Evolutionary conservation across 2,113 vertebrate genomes (phyloP).

Genomic region (Narcine bancroftii): DNA sequence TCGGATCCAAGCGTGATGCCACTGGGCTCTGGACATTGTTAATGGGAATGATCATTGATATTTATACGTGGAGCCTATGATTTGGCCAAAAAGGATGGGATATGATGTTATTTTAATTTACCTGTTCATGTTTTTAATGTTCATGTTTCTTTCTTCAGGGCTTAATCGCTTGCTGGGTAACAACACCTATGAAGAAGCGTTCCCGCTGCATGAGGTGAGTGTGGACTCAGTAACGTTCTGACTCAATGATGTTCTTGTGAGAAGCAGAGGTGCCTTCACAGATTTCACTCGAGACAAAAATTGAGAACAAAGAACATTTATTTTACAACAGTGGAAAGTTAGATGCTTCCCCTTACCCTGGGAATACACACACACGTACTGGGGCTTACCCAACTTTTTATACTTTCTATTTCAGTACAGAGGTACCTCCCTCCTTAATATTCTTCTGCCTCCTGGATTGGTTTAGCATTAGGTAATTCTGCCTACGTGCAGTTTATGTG

Average conservation of each 20-base stretch:
- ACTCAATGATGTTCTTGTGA: neutral
- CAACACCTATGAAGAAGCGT: conserved; percentile 85
- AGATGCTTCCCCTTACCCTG: too few species aligned
- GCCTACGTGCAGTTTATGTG: too few species aligned
- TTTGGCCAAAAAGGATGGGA: neutral
- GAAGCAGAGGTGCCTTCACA: too few species aligned
- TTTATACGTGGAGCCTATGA: neutral
- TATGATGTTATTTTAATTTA: neutral
- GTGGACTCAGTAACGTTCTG: neutral
- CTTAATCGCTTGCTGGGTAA: conserved; percentile 89
- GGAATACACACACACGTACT: too few species aligned
- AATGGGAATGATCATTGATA: neutral
- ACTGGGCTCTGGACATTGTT: neutral
- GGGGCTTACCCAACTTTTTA: too few species aligned
- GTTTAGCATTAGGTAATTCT: too few species aligned
- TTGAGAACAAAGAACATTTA: too few species aligned
- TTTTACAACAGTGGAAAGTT: too few species aligned
- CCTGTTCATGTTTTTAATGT: conserved; percentile 25
- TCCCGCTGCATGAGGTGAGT: conserved; percentile 89
- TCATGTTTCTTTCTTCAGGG: conserved; percentile 57
- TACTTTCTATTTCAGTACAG: too few species aligned
- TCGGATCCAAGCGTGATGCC: neutral
- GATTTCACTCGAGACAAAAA: too few species aligned
- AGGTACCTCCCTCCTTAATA: too few species aligned
- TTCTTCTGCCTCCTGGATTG: too few species aligned